These are phyloP conservation scores for Leptobrachium leishanense DNA, from an alignment of 2,113 vertebrate genomes.

Conservation along the genomic window DNA sequence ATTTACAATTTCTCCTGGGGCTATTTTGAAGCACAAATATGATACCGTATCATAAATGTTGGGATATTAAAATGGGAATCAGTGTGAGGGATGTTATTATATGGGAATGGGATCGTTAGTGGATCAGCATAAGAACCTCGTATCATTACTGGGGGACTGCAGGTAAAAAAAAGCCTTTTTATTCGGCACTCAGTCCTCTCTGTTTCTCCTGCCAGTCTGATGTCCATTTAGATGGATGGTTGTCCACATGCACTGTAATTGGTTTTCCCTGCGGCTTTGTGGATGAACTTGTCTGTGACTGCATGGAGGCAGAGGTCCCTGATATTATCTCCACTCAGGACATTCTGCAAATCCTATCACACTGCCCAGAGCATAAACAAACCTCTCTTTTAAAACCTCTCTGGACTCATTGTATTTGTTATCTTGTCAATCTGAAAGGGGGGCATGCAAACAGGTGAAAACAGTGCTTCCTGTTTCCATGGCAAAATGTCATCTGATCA, in stretches of 20 bases:
- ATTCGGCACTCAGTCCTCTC: background rate
- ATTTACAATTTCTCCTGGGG: too few relatives aligned
- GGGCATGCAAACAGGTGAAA: background rate
- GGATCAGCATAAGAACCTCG: too few relatives aligned
- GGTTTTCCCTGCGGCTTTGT: conserved; percentile 7
- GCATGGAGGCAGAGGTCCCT: background rate
- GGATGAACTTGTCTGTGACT: background rate
- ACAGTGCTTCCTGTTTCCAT: background rate
- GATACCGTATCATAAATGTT: too few relatives aligned
- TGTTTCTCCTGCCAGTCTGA: background rate
- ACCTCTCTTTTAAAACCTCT: background rate
- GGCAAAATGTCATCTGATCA: conserved; percentile 7
- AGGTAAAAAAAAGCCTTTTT: background rate
- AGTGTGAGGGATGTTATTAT: too few relatives aligned
- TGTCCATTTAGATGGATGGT: background rate
- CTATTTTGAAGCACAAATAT: too few relatives aligned
- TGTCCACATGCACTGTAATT: background rate
- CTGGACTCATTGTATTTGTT: background rate
- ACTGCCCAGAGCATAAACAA: conserved; percentile 34
- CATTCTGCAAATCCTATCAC: background rate
- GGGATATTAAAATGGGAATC: too few relatives aligned
- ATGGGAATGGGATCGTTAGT: too few relatives aligned
- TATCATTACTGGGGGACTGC: too few relatives aligned
- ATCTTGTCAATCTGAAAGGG: background rate
- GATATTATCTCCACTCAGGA: conserved; percentile 10